Conservation (phyloP, 2,888 invertebrate species). For the Incurvaria masculella region DNA sequence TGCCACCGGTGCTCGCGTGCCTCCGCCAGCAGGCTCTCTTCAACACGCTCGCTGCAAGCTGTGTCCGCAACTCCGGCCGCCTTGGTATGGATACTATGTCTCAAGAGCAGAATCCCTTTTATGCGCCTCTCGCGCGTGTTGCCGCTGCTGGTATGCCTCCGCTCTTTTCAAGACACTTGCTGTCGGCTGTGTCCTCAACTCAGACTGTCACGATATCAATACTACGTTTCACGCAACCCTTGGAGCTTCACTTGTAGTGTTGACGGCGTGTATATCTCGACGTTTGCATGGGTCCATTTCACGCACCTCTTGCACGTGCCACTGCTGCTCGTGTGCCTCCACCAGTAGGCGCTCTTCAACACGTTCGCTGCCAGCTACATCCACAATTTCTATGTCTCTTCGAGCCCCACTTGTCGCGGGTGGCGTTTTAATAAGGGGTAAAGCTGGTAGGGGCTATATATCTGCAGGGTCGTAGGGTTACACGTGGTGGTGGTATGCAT, state of each 20-base stretch:
- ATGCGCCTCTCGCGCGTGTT: conserved; percentile 92
- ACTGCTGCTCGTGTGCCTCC: conserved; percentile 75
- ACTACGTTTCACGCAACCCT: no score
- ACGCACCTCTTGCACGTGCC: conserved; percentile 92
- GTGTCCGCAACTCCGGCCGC: conserved; percentile 51
- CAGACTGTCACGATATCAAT: no score
- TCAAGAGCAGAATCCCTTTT: conserved; percentile 81
- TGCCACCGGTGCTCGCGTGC: conserved; percentile 79
- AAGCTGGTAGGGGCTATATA: no score
- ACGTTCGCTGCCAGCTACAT: conserved; percentile 86
- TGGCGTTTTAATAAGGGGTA: no score
- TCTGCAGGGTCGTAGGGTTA: no score
- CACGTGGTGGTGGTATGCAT: no score
- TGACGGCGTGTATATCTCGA: no score
- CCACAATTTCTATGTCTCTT: no score
- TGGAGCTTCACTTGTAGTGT: no score
- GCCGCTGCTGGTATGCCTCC: conserved; percentile 75
- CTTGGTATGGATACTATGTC: no score
- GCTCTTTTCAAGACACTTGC: conserved; percentile 89
- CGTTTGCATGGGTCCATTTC: conserved; percentile 83
- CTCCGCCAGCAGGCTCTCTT: conserved; percentile 92
- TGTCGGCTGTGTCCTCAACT: conserved; percentile 67
- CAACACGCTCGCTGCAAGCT: conserved; percentile 78
- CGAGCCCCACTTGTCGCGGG: no score
- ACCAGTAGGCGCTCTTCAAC: conserved; percentile 92